phyloP scores from a whole-genome alignment of 2,888 invertebrate genomes.

The Acronicta alni region DNA sequence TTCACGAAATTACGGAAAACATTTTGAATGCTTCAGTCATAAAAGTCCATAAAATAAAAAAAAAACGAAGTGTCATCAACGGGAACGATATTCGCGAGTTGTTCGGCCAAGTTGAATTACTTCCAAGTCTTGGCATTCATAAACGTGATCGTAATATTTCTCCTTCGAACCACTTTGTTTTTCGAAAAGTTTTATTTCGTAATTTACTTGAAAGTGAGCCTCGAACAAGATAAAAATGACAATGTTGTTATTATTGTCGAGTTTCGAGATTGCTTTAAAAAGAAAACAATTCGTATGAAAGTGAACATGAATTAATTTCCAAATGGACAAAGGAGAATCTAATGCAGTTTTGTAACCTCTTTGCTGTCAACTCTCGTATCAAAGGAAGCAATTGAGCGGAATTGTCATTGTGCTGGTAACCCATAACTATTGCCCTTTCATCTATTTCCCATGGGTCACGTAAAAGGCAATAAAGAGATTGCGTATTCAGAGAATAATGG shows the following conservation, averaged over 20 bases:
- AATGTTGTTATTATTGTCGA: constrained; percentile 48
- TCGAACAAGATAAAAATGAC: constrained; percentile 47
- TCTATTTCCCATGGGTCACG: constrained; percentile 25
- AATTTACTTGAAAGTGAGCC: constrained; percentile 65
- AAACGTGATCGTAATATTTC: constrained; percentile 75
- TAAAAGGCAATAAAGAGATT: constrained; percentile 33
- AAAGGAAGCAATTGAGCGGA: constrained; percentile 47
- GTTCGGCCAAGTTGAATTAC: constrained; percentile 78
- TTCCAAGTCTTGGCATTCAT: constrained; percentile 68
- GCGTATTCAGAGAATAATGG: not conserved
- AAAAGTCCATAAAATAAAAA: constrained; percentile 65
- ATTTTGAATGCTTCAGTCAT: constrained; percentile 52
- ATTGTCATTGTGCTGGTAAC: constrained; percentile 36
- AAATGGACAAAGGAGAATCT: constrained; percentile 4
- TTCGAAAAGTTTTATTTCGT: constrained; percentile 68
- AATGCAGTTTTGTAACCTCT: constrained; percentile 2
- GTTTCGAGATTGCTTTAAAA: constrained; percentile 31
- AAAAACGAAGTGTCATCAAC: constrained; percentile 64
- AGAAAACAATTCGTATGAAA: constrained; percentile 11
- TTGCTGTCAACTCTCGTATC: constrained; percentile 5
- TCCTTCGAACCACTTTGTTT: constrained; percentile 66
- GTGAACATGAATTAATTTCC: constrained; percentile 13
- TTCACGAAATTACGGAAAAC: constrained; percentile 49
- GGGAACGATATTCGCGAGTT: constrained; percentile 73
- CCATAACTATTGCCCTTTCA: constrained; percentile 27